phyloP scores from a whole-genome alignment of 35 echinoderm and acorn worm genomes.

The Hemicentrotus pulcherrimus region DNA sequence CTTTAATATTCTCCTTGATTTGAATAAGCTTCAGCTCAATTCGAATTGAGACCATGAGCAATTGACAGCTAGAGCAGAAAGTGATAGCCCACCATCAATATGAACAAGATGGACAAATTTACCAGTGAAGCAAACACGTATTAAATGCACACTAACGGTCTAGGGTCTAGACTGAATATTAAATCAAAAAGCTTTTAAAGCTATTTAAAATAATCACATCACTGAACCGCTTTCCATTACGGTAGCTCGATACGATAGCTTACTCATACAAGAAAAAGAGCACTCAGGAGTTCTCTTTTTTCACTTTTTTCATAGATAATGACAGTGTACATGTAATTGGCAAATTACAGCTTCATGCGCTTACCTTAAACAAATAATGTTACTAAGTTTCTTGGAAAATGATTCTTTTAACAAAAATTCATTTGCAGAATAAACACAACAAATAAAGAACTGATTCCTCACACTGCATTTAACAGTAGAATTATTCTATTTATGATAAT shows the following conservation, averaged over 20 bases:
- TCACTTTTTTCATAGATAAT: neutral
- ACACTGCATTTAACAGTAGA: too few species aligned
- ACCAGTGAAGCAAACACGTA: neutral
- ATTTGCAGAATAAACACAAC: too few species aligned
- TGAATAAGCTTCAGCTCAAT: too few species aligned
- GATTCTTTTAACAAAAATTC: too few species aligned
- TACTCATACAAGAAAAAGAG: too few species aligned
- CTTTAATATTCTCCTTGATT: too few species aligned
- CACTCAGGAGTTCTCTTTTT: neutral
- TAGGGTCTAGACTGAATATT: constrained; percentile 12
- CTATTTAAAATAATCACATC: neutral
- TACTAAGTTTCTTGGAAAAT: too few species aligned
- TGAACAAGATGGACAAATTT: neutral
- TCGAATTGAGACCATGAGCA: neutral
- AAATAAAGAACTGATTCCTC: too few species aligned
- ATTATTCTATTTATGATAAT: too few species aligned
- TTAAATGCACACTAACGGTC: neutral
- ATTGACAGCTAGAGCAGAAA: neutral
- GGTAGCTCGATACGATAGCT: neutral
- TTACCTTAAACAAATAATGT: too few species aligned
- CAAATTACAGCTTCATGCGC: neutral
- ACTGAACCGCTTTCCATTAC: neutral
- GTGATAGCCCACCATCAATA: neutral
- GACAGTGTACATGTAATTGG: neutral
- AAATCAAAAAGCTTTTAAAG: neutral